Evolutionary conservation across 2,113 vertebrate genomes (phyloP).

Genomic region (Tupaia chinensis): DNA sequence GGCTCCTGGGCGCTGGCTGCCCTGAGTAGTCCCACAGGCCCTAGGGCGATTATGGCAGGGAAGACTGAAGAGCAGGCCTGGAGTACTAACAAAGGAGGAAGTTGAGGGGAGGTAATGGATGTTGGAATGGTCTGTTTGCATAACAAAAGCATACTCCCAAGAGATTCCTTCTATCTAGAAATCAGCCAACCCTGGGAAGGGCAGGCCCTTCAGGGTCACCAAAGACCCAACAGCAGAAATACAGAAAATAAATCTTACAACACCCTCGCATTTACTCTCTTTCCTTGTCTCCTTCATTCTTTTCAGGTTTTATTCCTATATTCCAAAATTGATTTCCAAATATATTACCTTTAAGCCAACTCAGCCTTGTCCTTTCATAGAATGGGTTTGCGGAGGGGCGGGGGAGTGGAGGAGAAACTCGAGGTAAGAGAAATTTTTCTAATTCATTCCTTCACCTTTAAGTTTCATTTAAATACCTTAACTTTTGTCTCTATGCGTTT

Average conservation of each 20-base stretch:
- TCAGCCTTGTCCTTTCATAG: neutral
- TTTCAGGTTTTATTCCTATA: neutral
- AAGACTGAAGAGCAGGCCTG: no score
- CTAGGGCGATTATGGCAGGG: no score
- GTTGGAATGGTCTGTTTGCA: neutral
- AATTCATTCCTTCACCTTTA: neutral
- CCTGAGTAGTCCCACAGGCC: neutral
- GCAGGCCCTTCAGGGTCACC: neutral
- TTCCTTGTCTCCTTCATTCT: neutral
- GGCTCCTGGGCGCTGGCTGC: neutral
- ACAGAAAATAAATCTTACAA: neutral
- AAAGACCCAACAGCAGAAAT: neutral
- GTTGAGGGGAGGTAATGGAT: neutral
- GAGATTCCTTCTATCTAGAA: neutral
- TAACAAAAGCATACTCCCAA: neutral
- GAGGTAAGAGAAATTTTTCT: neutral
- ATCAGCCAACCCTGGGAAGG: no score
- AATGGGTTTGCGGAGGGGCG: rapidly evolving
- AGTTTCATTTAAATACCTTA: neutral
- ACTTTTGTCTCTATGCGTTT: neutral
- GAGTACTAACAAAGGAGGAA: neutral
- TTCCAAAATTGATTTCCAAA: neutral
- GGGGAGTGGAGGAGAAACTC: rapidly evolving
- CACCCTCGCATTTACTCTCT: neutral
- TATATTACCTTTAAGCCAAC: neutral